Base-by-base conservation (phyloP, 2,888 invertebrate species). In the Chironomus riparius region DNA sequence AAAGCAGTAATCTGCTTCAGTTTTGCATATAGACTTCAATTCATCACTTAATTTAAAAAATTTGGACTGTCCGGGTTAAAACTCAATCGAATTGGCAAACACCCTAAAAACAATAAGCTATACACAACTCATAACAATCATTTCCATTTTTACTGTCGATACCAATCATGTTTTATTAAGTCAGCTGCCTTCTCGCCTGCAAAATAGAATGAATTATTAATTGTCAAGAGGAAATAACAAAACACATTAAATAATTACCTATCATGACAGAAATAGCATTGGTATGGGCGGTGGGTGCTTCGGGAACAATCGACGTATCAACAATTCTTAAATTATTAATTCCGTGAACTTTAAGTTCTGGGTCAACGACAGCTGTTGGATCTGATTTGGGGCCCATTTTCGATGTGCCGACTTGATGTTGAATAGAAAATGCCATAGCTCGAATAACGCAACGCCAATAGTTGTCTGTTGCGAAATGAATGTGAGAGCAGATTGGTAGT, bases 191-290 rank as follows among this genome's bases (percentile, higher is more conserved):
- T 91, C 82, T 92, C 92, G 0, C 88, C 56, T 56, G 6, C 15
- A 18, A 56, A 15, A 56, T 1, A 15, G 18, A 56, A 56, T 56
- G 15, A 56, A 56, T 56, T 18, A 56, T 15, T 38, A 38, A 56
- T 56, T 56, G 6, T 56, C 56, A 56, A 6, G 15, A 18, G 56
- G 18, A 15, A 56, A 56, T 50, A 15, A n/a, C n/a, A 56, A 56
- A 10, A 4, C 38, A 38, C 38, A 18, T 56, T 56, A 18, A n/a
- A 18, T 56, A 56, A 56, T 56, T 56, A 56, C 56, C 91, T 47
- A 91, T 87, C 91, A 91, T 91, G 61, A 90, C 87, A 0, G 89
- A 88, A 3, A 89, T 88, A 0, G 89, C 90, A 75, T 88, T 88
- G 0, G 90, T 90, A 81, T 91, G 90, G 0, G 88, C 87, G 7